Percentiles rank a stretch among this genome's conserved stretches.
These are phyloP conservation scores for Laspeyria flexula DNA, from an alignment of 2,888 invertebrate genomes.

Conservation along the genomic window DNA sequence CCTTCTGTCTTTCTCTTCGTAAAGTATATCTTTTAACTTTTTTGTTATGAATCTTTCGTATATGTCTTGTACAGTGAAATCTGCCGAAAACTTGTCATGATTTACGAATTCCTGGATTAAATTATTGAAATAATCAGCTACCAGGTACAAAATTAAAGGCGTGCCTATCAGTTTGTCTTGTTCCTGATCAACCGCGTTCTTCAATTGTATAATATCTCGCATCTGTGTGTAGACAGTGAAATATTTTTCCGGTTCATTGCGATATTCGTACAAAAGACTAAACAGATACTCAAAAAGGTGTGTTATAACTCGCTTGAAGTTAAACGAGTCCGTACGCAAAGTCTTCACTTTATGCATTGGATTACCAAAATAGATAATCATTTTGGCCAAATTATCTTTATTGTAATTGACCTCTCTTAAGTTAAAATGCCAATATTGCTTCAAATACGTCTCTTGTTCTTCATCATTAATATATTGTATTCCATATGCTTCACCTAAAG, in stretches of 20 bases:
- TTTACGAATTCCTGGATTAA: slow-evolving; percentile 6
- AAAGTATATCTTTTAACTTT: slow-evolving; percentile 20
- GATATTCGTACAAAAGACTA: no score
- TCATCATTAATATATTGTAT: slow-evolving; percentile 1
- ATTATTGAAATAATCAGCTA: slow-evolving; percentile 10
- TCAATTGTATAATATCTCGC: not conserved
- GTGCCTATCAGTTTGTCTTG: slow-evolving; percentile 1
- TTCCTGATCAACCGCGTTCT: no score
- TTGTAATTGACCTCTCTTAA: not conserved
- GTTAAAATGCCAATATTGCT: slow-evolving; percentile 7
- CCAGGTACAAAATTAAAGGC: slow-evolving; percentile 17
- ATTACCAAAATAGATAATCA: not conserved
- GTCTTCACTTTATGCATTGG: no score
- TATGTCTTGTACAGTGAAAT: slow-evolving; percentile 10
- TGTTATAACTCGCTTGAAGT: no score
- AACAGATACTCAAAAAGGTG: no score
- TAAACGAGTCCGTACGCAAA: no score
- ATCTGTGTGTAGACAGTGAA: no score
- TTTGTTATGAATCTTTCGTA: slow-evolving; percentile 19
- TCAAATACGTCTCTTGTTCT: slow-evolving; percentile 12
- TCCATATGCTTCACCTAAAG: not conserved
- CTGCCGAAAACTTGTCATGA: slow-evolving; percentile 3
- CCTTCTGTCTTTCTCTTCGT: slow-evolving; percentile 16
- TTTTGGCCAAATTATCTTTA: not conserved
- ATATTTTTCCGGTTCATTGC: no score